Evolutionary conservation across 2,888 invertebrate genomes (phyloP).

Genomic region (Pterostichus madidus): DNA sequence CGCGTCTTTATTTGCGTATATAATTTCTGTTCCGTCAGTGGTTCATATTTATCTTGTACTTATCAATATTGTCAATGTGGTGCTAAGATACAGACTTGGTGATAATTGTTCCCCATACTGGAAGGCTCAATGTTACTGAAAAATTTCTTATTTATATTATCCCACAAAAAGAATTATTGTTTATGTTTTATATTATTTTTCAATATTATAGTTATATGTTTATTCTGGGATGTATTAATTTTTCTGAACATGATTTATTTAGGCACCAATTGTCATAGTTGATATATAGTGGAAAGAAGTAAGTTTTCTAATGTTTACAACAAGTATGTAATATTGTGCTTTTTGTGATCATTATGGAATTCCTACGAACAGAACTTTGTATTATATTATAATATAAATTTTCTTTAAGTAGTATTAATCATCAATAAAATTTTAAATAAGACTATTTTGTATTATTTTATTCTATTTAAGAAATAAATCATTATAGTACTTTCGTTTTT

Average conservation of each 20-base stretch:
- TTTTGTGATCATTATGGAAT: slow-evolving; percentile 64
- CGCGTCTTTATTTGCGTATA: slow-evolving; percentile 49
- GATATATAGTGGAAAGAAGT: slow-evolving; percentile 60
- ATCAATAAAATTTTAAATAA: slow-evolving; percentile 66
- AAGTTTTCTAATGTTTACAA: slow-evolving; percentile 60
- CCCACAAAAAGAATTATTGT: background rate
- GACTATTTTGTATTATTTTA: slow-evolving; percentile 60
- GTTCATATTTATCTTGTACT: slow-evolving; percentile 66
- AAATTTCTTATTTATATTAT: slow-evolving; percentile 13
- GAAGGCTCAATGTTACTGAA: slow-evolving; percentile 51
- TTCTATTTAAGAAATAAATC: slow-evolving; percentile 55
- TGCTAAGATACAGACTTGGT: slow-evolving; percentile 65
- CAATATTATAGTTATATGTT: background rate
- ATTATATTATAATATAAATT: slow-evolving; percentile 66
- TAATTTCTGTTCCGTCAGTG: slow-evolving; percentile 62
- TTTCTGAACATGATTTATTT: slow-evolving; percentile 43
- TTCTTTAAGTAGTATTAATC: slow-evolving; percentile 67
- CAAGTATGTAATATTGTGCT: slow-evolving; percentile 47
- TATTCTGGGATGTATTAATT: slow-evolving; percentile 14
- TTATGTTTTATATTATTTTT: slow-evolving; percentile 25
- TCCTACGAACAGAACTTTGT: slow-evolving; percentile 62
- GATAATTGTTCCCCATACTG: slow-evolving; percentile 48
- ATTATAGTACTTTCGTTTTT: slow-evolving; percentile 46
- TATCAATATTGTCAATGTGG: slow-evolving; percentile 67
- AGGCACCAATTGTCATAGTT: slow-evolving; percentile 67